phyloP scores from a whole-genome alignment of 2,797 vertebrate genomes.

The Intellagama lesueurii region DNA sequence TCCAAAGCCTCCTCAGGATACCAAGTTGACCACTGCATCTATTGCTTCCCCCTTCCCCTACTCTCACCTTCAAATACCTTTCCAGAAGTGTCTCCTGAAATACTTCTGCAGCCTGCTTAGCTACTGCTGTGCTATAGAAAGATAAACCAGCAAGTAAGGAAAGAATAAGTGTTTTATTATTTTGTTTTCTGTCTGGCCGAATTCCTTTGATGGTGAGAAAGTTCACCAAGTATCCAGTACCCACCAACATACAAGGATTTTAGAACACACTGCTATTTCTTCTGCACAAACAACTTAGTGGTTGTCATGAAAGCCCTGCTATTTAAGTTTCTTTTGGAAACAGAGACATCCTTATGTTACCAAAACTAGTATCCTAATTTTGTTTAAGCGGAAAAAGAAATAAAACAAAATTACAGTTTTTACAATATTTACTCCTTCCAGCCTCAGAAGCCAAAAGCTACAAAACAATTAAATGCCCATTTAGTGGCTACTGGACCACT shows the following conservation, averaged over 20 bases:
- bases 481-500: background rate
- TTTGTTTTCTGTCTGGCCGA: no score
- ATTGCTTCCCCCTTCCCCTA: no score
- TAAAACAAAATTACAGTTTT: background rate
- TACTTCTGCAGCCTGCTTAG: no score
- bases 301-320: slow-evolving; percentile 34
- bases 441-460: background rate
- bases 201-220: no score
- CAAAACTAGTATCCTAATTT: slow-evolving; percentile 50
- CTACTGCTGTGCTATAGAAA: no score
- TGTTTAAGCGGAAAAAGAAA: slow-evolving; percentile 52
- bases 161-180: no score
- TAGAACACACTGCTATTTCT: background rate
- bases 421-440: background rate
- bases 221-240: no score
- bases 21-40: no score
- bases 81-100: no score
- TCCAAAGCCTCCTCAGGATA: no score
- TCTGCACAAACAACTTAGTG: background rate
- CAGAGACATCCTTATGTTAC: slow-evolving; percentile 23
- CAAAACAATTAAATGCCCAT: background rate
- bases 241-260: background rate
- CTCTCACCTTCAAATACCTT: no score
- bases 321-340: slow-evolving; percentile 34
- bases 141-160: no score